Conservation (phyloP, 2,888 invertebrate genomes). For the Acleris emargana region DNA sequence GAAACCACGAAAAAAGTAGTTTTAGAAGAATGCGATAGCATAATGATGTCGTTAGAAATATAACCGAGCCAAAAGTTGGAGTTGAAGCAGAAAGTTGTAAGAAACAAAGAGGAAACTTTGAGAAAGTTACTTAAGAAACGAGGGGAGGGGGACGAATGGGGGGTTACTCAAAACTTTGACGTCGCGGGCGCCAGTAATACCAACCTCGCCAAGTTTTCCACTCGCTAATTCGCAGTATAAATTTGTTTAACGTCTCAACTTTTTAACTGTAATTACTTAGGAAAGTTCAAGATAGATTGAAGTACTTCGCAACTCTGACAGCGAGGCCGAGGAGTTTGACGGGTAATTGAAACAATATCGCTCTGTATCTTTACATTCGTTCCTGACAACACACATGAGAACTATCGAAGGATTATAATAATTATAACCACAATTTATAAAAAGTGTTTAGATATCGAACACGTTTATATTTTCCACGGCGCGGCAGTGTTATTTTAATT, state of each 20-base stretch:
- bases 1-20: conserved; percentile 9
- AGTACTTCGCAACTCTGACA: conserved; percentile 65
- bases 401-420: background rate
- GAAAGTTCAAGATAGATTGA: conserved; percentile 74
- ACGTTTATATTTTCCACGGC: no score
- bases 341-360: conserved; percentile 57
- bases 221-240: conserved; percentile 81
- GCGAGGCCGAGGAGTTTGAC: conserved; percentile 58
- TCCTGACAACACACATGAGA: conserved; percentile 13
- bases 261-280: conserved; percentile 81
- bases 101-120: conserved; percentile 75
- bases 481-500: no score
- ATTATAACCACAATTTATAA: no score
- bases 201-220: conserved; percentile 67
- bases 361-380: conserved; percentile 30
- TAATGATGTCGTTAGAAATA: conserved; percentile 66
- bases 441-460: no score
- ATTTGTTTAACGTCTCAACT: conserved; percentile 83
- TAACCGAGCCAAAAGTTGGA: conserved; percentile 62
- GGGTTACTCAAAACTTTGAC: conserved; percentile 75
- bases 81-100: conserved; percentile 62
- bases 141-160: conserved; percentile 56
- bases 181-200: conserved; percentile 70
- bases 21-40: conserved; percentile 30
- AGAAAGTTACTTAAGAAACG: conserved; percentile 67